A percentile compares a stretch with the other conserved stretches of the same genome.
phyloP scores from a whole-genome alignment of 1,140 invertebrate species.

The Trinorchestia longiramus region DNA sequence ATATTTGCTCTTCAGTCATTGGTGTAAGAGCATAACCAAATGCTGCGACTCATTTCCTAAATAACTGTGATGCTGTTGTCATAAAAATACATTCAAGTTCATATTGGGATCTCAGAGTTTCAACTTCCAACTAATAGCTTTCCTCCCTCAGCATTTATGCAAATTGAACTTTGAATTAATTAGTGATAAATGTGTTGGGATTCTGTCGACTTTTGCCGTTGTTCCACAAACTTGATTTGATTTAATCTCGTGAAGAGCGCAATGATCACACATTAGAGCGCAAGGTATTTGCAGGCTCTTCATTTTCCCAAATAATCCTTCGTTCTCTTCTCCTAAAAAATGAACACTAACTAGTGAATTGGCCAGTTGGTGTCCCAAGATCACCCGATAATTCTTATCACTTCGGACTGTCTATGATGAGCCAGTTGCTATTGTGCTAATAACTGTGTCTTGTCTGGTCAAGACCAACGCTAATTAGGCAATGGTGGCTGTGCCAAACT shows the following conservation, averaged over 20 bases:
- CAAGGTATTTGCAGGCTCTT: not conserved
- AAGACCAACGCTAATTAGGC: not conserved
- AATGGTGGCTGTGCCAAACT: not conserved
- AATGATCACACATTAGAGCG: not conserved
- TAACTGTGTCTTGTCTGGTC: not conserved
- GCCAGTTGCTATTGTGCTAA: not conserved
- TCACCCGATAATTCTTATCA: not conserved
- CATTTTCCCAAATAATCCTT: not conserved
- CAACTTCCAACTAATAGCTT: not conserved
- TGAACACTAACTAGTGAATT: not conserved
- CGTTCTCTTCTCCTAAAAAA: not conserved
- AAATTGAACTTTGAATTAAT: not conserved
- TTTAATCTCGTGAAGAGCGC: not conserved
- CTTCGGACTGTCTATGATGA: not conserved
- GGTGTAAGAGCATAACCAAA: not conserved
- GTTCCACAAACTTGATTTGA: not conserved
- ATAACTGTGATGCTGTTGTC: not conserved
- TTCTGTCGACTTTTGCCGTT: not conserved
- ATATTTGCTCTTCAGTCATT: too few species aligned
- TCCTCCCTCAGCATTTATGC: not conserved
- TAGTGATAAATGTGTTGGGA: not conserved
- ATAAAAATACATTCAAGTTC: not conserved
- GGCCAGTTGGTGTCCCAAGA: not conserved
- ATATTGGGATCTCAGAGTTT: not conserved
- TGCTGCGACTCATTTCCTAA: too few species aligned